Evolutionary conservation across 2,888 invertebrate species (phyloP).

Genomic region (Arge pagana): DNA sequence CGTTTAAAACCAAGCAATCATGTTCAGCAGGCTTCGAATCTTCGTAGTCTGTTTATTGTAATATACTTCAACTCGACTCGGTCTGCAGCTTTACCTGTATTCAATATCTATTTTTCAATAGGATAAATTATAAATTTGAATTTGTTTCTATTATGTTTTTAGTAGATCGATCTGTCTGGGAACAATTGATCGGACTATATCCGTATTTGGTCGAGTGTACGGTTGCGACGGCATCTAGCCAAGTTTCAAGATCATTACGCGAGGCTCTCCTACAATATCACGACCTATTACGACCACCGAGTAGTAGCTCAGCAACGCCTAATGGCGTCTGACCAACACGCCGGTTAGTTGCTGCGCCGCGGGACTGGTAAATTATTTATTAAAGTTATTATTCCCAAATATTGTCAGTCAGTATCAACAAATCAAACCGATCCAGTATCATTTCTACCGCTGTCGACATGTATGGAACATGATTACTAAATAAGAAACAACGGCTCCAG

Average conservation of each 20-base stretch:
- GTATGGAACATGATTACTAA: no score
- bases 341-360: no score
- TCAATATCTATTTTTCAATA: conserved; percentile 16
- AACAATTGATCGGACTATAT: conserved; percentile 89
- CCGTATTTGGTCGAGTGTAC: conserved; percentile 87
- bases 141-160: conserved; percentile 39
- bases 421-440: no score
- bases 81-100: no score
- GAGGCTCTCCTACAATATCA: conserved; percentile 89
- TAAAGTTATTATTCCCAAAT: no score
- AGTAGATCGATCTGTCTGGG: conserved; percentile 92
- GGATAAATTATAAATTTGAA: conserved; percentile 15
- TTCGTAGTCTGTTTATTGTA: conserved; percentile 9
- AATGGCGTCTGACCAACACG: conserved; percentile 52
- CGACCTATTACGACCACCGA: conserved; percentile 75
- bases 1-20: conserved; percentile 3
- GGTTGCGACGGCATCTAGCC: conserved; percentile 74
- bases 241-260: conserved; percentile 77
- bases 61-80: no score
- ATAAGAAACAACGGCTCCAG: no score
- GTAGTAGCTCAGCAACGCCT: conserved; percentile 43
- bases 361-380: no score
- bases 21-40: background rate
- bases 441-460: no score
- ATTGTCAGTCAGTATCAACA: no score